Conservation (phyloP, 2,888 invertebrate species). For the Eulithis testata region DNA sequence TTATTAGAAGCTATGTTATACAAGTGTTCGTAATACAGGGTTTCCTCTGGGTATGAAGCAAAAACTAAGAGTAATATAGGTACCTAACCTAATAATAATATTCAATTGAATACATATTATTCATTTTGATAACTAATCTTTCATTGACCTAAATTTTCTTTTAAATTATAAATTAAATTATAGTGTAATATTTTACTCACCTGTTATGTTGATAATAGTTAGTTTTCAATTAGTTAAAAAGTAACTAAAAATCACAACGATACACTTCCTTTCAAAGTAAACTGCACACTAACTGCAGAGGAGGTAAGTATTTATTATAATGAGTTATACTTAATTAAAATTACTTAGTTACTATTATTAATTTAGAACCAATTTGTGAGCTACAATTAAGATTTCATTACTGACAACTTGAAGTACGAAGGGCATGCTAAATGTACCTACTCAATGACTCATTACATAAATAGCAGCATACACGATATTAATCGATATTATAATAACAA, state of each 20-base stretch:
- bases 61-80: no score
- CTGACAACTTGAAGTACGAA: slow-evolving; percentile 24
- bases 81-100: no score
- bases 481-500: background rate
- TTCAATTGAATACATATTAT: no score
- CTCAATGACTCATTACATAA: slow-evolving; percentile 11
- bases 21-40: no score
- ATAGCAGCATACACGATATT: background rate
- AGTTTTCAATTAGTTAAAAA: background rate
- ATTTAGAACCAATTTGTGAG: slow-evolving; percentile 29
- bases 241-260: background rate
- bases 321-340: slow-evolving; percentile 12
- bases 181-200: no score
- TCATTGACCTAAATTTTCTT: no score
- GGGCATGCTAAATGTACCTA: slow-evolving; percentile 16
- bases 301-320: slow-evolving; percentile 14
- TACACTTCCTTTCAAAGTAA: no score
- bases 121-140: no score
- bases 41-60: no score
- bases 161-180: no score
- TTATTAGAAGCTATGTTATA: no score
- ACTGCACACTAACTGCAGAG: background rate
- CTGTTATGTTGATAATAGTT: no score
- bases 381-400: slow-evolving; percentile 23
- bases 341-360: slow-evolving; percentile 16